Base-by-base conservation (phyloP, 2,113 vertebrate genomes). In the Oncorhynchus kisutch region DNA sequence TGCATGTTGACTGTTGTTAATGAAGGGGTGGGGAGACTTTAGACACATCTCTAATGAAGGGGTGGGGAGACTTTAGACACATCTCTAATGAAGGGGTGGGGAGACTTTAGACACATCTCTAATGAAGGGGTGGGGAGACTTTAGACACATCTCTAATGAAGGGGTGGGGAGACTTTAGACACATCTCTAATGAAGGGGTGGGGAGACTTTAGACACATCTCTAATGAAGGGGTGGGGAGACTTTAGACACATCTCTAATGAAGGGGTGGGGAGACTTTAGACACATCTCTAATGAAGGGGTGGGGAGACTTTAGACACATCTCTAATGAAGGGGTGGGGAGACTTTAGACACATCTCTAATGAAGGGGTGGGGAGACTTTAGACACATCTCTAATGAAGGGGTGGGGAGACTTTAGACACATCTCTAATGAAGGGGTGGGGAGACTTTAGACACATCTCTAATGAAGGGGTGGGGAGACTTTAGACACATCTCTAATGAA, bases 291-390 rank as follows among this genome's bases (percentile, higher is more conserved):
- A 82, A 99, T 95, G 87, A 99, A 96, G 51, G 91, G n/a, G n/a
- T n/a, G n/a, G n/a, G n/a, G n/a, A 98, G 69, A 97, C 95, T 78
- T 96, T 97, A 57, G 95, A 83, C 0, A 99, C 79, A 62, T 98
- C 96, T 0, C 95, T 87, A 82, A 99, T 95, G 87, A 99, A 96
- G 51, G 91, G n/a, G n/a, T n/a, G n/a, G n/a, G n/a, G n/a, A 98
- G 69, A 97, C 95, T 78, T 96, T 97, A 57, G 95, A 83, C 0
- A 99, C 79, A 62, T 98, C 96, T 0, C 95, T 87, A 82, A 99
- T 95, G 87, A 99, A 96, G 51, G 91, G n/a, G n/a, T n/a, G n/a
- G n/a, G n/a, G n/a, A 98, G 69, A 97, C 95, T 78, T 96, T 97
- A 57, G 95, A 83, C 0, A 99, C 79, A 62, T 98, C 96, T 0